Conservation (phyloP, 2,113 vertebrate species). For the Hylia prasina region DNA sequence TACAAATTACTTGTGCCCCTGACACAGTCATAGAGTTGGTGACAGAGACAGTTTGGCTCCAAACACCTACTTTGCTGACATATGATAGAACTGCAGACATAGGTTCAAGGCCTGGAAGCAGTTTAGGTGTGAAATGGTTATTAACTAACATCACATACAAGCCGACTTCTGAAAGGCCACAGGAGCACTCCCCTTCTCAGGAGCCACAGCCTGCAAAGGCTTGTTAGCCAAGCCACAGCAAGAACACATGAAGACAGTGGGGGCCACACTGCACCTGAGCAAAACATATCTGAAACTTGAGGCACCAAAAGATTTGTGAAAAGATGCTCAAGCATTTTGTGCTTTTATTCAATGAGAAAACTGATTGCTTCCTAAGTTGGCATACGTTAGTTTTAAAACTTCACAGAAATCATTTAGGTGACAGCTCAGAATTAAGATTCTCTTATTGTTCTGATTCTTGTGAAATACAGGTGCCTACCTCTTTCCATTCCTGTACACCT, state of each 20-base stretch:
- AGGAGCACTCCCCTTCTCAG: neutral
- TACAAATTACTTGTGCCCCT: neutral
- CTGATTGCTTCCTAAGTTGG: neutral
- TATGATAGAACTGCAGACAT: neutral
- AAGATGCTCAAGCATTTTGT: neutral
- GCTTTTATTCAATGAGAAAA: neutral
- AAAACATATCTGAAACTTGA: neutral
- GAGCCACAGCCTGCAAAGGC: neutral
- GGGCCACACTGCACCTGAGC: neutral
- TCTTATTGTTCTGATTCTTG: neutral
- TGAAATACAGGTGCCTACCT: neutral
- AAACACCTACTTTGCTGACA: accelerated
- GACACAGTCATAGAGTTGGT: neutral
- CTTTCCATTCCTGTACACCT: neutral
- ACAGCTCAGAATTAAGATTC: neutral
- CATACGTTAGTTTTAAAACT: neutral
- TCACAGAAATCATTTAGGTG: neutral
- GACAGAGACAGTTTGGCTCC: neutral
- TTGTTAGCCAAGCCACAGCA: neutral
- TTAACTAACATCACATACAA: neutral
- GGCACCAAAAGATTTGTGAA: neutral
- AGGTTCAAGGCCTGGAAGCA: neutral
- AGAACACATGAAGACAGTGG: neutral
- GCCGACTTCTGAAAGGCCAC: neutral
- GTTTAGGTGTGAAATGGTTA: neutral